These are phyloP conservation scores for Neoarius graeffei DNA, from an alignment of 2,113 vertebrate genomes.

Conservation along the genomic window DNA sequence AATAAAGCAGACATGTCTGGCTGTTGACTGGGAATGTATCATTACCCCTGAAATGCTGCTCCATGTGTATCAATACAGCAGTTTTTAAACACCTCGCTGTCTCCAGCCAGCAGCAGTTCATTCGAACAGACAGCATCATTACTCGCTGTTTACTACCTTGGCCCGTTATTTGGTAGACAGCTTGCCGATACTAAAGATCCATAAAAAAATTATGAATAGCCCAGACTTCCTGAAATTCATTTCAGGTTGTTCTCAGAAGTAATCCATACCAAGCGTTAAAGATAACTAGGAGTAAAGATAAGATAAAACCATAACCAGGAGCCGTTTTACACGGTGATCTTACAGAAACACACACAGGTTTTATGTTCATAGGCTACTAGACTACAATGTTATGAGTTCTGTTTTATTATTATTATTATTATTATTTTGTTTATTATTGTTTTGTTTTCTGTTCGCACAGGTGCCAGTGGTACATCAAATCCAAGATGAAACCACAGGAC, in stretches of 20 bases:
- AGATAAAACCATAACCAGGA: not conserved
- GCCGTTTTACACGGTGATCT: not conserved
- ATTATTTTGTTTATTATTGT: not conserved
- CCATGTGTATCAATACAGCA: not conserved
- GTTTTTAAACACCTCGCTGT: not conserved
- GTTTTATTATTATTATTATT: not conserved
- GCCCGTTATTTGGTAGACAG: not conserved
- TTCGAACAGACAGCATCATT: not conserved
- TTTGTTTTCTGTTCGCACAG: conserved; percentile 67
- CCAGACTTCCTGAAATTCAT: not conserved
- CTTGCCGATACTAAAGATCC: not conserved
- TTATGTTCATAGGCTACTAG: not conserved
- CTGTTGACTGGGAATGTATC: not conserved
- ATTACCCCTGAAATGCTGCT: not conserved
- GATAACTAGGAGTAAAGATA: not conserved
- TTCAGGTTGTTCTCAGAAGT: not conserved
- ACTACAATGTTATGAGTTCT: not conserved
- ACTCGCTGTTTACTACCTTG: not conserved
- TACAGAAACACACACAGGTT: not conserved
- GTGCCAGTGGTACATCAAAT: conserved; percentile 97
- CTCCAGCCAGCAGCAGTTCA: not conserved
- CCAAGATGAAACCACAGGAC: conserved; percentile 97
- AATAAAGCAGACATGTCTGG: too few species aligned
- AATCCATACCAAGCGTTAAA: not conserved
- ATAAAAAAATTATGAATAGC: not conserved